Conservation (phyloP, 2,888 invertebrate genomes). For the Drosophila paranaensis region DNA sequence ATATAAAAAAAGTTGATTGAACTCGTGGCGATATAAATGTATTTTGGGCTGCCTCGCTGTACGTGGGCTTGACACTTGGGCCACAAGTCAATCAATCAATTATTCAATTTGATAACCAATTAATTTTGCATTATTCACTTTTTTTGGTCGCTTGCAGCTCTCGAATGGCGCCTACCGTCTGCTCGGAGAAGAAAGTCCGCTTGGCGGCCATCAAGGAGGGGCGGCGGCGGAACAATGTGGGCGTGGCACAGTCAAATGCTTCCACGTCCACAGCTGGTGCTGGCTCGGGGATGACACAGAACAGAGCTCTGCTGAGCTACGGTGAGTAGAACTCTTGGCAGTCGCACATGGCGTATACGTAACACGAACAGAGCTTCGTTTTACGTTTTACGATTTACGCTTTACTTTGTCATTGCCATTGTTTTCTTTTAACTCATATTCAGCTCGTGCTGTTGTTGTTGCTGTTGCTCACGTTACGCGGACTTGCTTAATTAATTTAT, state of each 20-base stretch:
- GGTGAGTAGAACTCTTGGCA: conserved; percentile 48
- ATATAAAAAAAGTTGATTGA: conserved; percentile 33
- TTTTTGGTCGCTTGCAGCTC: conserved; percentile 27
- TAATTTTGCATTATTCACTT: conserved; percentile 49
- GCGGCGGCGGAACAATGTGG: conserved; percentile 46
- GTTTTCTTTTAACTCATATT: background rate
- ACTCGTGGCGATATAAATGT: conserved; percentile 36
- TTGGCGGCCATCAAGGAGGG: conserved; percentile 56
- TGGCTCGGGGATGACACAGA: conserved; percentile 23
- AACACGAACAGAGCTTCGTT: conserved; percentile 26
- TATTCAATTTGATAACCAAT: conserved; percentile 61
- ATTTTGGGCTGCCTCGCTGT: conserved; percentile 8
- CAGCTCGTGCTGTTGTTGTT: conserved; percentile 5
- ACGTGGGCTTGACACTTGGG: conserved; percentile 32
- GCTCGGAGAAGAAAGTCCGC: conserved; percentile 81
- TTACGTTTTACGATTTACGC: background rate
- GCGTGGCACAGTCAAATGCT: conserved; percentile 33
- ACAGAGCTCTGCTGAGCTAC: conserved; percentile 40
- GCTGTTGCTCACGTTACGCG: conserved; percentile 60
- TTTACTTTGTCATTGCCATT: conserved; percentile 7
- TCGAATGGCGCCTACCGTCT: conserved; percentile 84
- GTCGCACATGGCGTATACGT: conserved; percentile 54
- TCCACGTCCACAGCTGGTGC: conserved; percentile 10
- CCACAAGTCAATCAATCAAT: conserved; percentile 50
- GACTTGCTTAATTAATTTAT: conserved; percentile 73